These are phyloP conservation scores for Penaeus japonicus DNA, from an alignment of 1,140 invertebrate genomes.

Conservation along the genomic window DNA sequence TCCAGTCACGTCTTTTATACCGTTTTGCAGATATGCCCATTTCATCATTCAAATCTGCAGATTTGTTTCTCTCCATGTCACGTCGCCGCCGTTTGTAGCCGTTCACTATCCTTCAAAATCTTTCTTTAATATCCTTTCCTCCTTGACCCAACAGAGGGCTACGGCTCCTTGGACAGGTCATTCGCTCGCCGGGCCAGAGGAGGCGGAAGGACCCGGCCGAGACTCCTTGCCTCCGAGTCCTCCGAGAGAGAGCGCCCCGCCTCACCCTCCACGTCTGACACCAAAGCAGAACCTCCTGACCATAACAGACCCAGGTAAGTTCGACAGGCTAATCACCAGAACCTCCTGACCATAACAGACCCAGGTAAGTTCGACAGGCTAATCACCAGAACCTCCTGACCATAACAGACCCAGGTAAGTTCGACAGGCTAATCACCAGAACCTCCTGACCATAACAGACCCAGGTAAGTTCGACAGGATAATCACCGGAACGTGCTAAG, in stretches of 20 bases:
- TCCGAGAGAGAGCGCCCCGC: conserved; percentile 74
- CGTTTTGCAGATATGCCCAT: too few species aligned
- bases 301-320: background rate
- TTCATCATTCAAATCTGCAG: too few species aligned
- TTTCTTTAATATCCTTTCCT: background rate
- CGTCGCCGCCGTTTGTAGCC: background rate
- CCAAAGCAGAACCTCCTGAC: conserved; percentile 32
- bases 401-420: conserved; percentile 53
- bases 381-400: too few species aligned
- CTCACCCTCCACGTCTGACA: conserved; percentile 68
- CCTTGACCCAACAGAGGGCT: conserved; percentile 52
- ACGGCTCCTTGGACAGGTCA: conserved; percentile 76
- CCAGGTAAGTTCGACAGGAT: background rate
- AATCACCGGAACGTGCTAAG: background rate
- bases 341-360: too few species aligned
- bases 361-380: too few species aligned
- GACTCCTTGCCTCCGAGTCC: conserved; percentile 65
- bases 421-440: background rate
- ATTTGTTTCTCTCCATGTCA: background rate
- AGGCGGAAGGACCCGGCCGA: conserved; percentile 70
- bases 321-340: too few species aligned
- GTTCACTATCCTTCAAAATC: too few species aligned
- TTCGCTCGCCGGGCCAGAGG: conserved; percentile 82
- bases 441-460: too few species aligned
- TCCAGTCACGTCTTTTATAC: too few species aligned